Base-by-base conservation (phyloP, 1,140 invertebrate genomes). In the Drosophila auraria region DNA sequence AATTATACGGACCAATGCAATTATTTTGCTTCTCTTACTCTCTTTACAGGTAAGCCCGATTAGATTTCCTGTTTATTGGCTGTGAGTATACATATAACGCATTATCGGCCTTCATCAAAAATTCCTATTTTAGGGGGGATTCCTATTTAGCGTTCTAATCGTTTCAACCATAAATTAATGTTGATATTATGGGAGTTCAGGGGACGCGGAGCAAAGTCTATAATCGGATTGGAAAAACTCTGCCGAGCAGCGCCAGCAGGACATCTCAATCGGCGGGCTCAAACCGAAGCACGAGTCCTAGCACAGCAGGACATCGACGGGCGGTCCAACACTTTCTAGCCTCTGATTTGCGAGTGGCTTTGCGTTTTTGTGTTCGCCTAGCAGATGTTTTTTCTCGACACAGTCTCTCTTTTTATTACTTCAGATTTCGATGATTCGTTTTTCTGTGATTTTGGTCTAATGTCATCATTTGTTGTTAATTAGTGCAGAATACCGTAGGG, bases 381-480 rank as follows among this genome's bases (percentile, higher is more conserved):
- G 78, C 86, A 86, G 87, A 84, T 90, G 87, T 59, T 66, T 47
- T 64, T 42, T 25, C 27, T 27, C 61, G 6, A 49, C 23, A 17
- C 40, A 45, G 17, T 30, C 45, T 71, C 14, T 64, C 50, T 82
- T 69, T 66, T 57, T 47, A 40, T 50, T 40, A 25, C n/a, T 36
- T 49, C 61, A 9, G 62, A 44, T 63, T 49, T 66, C 23, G 64
- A 54, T 14, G 33, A 57, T 69, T 66, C 25, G 63, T 59, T 60
- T 45, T 60, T 78, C 44, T 40, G 3, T n/a, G 25, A 69, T 40
- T 62, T 38, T 40, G 51, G 47, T 57, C 36, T 86, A 75, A 66
- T 80, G 59, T 74, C 78, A 75, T 86, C 70, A 90, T 90, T 90
- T 91, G 87, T 82, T 91, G 72, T 86, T 90, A 90, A 90, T 90